Percentiles rank a stretch among this genome's conserved stretches.
These are phyloP conservation scores for Calameuta idolon DNA, from an alignment of 2,888 invertebrate species.

Conservation along the genomic window DNA sequence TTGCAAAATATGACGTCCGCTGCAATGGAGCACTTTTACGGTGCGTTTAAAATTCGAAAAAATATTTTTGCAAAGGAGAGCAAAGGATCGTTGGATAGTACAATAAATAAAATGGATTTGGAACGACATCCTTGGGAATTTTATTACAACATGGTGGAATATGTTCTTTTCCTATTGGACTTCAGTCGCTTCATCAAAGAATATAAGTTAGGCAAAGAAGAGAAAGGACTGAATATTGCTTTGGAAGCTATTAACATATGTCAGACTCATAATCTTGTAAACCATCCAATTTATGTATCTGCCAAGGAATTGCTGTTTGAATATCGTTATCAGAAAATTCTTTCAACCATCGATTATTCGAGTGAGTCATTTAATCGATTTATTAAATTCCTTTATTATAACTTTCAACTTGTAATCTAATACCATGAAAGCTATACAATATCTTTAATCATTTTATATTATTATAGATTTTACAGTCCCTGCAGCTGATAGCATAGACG, in stretches of 20 bases:
- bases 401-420: not conserved
- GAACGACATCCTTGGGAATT: conserved; percentile 26
- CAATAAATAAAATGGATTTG: conserved; percentile 27
- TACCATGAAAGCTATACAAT: not conserved
- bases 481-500: conserved; percentile 32
- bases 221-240: conserved; percentile 35
- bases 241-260: conserved; percentile 43
- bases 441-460: conserved; percentile 1
- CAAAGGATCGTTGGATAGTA: conserved; percentile 8
- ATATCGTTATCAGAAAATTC: conserved; percentile 34
- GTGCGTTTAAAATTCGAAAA: conserved; percentile 49
- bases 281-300: conserved; percentile 47
- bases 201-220: conserved; percentile 17
- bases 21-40: conserved; percentile 53
- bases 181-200: conserved; percentile 47
- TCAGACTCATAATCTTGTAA: conserved; percentile 39
- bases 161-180: conserved; percentile 49
- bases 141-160: conserved; percentile 46
- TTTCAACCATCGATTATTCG: conserved; percentile 20
- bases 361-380: conserved; percentile 33
- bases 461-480: conserved; percentile 46
- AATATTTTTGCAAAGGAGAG: conserved; percentile 31
- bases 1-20: conserved; percentile 37
- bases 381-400: not conserved
- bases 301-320: conserved; percentile 44